Percentiles rank a stretch among this genome's conserved stretches.
phyloP scores from a whole-genome alignment of 2,113 vertebrate species.

The Albula glossodonta region DNA sequence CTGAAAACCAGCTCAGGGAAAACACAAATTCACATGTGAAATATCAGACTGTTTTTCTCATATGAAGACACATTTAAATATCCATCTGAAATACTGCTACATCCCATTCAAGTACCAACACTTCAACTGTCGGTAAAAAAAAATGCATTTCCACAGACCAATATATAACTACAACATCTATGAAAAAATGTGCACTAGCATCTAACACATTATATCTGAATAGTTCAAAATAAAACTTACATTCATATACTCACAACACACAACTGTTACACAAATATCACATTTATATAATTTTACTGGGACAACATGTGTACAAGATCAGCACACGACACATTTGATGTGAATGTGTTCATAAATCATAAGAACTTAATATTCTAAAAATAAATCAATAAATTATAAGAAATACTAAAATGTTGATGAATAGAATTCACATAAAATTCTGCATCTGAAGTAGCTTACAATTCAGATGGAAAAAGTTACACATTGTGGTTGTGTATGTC shows the following conservation, averaged over 20 bases:
- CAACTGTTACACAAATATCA: no score
- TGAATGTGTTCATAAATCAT: background rate
- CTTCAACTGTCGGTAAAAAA: background rate
- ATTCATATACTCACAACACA: no score
- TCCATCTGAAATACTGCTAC: background rate
- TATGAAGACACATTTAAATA: background rate
- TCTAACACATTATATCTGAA: no score
- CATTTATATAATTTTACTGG: no score
- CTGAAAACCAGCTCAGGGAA: background rate
- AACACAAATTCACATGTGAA: background rate
- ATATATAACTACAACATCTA: no score
- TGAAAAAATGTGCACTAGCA: no score
- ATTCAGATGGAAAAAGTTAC: background rate
- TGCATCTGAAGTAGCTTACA: background rate
- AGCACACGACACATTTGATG: no score
- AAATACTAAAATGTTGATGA: background rate
- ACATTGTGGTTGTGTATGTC: no score
- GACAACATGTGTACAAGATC: no score
- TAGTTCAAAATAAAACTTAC: no score
- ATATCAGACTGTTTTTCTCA: background rate
- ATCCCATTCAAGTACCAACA: background rate
- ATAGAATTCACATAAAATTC: background rate
- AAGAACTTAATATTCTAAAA: background rate
- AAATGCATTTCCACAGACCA: no score
- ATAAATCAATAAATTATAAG: background rate